phyloP scores from a whole-genome alignment of 2,797 vertebrate genomes.

The Acomys russatus region DNA sequence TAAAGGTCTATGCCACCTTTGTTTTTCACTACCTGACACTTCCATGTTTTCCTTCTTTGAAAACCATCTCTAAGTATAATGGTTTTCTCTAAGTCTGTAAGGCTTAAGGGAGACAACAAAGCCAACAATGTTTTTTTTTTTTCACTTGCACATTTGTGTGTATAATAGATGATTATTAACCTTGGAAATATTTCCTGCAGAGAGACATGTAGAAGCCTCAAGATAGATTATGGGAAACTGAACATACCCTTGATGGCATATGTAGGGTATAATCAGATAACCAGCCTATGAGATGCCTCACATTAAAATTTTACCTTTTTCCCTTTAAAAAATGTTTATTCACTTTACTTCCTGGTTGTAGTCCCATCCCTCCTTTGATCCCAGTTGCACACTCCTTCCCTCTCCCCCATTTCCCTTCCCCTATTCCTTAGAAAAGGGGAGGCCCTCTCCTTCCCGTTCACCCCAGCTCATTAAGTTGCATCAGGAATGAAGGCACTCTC shows the following conservation, averaged over 20 bases:
- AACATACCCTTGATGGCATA: not conserved
- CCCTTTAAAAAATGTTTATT: no score
- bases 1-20: not conserved
- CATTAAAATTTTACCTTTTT: not conserved
- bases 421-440: no score
- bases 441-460: no score
- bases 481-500: no score
- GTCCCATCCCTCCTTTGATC: no score
- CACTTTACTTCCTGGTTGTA: no score
- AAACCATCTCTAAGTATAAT: constrained; percentile 4
- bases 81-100: not conserved
- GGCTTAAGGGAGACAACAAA: not conserved
- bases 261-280: not conserved
- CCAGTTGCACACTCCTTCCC: no score
- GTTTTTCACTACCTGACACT: not conserved
- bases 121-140: not conserved
- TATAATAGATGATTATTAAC: not conserved
- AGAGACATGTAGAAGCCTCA: not conserved
- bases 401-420: no score
- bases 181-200: not conserved
- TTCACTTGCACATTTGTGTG: not conserved
- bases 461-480: no score
- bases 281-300: not conserved
- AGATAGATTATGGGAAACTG: not conserved
- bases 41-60: not conserved